Conservation (phyloP, 1,140 invertebrate species). For the Rhyzopertha dominica region DNA sequence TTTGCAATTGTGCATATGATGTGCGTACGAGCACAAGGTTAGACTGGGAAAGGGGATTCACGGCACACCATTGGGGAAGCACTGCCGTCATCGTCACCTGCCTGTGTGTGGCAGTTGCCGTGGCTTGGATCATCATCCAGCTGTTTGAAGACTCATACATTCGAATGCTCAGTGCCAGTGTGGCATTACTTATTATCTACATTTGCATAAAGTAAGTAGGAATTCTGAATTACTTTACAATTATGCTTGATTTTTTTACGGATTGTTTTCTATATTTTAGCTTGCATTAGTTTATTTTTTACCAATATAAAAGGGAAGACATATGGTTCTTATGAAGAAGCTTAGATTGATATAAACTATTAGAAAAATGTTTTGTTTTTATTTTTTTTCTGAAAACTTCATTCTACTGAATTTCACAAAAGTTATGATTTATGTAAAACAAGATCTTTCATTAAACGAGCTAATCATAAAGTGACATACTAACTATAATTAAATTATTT, state of each 20-base stretch:
- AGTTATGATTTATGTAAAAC: no score
- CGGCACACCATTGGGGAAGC: conserved; percentile 70
- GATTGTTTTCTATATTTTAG: no score
- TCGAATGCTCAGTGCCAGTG: conserved; percentile 71
- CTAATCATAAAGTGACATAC: no score
- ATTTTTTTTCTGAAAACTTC: conserved; percentile 8
- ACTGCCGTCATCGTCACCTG: conserved; percentile 61
- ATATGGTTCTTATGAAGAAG: no score
- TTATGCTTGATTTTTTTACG: no score
- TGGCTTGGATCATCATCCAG: conserved; percentile 77
- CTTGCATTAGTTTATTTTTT: no score
- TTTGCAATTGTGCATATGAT: conserved; percentile 43
- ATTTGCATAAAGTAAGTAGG: conserved; percentile 69
- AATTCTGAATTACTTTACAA: conserved; percentile 9
- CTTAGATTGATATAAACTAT: conserved; percentile 2
- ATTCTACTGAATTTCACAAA: no score
- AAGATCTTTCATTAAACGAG: no score
- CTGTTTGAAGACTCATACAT: conserved; percentile 72
- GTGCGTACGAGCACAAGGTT: conserved; percentile 54
- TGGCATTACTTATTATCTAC: conserved; percentile 76
- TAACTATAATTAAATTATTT: no score
- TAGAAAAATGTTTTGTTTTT: neutral
- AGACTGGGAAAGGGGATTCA: conserved; percentile 76
- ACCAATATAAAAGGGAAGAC: no score
- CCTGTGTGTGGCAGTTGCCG: conserved; percentile 69